Evolutionary conservation across 2,797 vertebrate genomes (phyloP).

Genomic region (Echiichthys vipera): DNA sequence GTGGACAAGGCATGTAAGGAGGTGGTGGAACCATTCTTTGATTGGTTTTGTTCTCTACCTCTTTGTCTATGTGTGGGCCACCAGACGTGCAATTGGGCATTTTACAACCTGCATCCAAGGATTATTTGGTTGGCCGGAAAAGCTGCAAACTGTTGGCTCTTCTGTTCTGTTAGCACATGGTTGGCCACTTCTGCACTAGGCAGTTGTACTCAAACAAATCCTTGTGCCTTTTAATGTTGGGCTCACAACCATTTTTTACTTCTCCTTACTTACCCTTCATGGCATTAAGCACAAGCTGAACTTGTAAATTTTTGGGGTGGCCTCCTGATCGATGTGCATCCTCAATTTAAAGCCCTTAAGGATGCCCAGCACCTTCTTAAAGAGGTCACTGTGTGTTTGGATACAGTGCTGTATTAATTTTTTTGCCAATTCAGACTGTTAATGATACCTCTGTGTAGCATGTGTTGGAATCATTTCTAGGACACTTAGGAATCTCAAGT

Average conservation of each 20-base stretch:
- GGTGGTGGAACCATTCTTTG: neutral
- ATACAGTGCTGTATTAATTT: neutral
- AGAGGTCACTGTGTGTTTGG: neutral
- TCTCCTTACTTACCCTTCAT: neutral
- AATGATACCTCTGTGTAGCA: neutral
- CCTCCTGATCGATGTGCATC: neutral
- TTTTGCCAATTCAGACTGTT: neutral
- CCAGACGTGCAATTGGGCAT: neutral
- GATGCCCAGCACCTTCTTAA: neutral
- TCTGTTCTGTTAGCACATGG: neutral
- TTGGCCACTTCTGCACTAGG: neutral
- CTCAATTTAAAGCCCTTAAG: neutral
- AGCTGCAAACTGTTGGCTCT: neutral
- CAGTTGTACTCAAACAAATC: neutral
- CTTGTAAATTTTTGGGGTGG: neutral
- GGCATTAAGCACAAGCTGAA: neutral
- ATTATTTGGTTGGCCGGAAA: slow-evolving; percentile 10
- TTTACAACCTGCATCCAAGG: too few relatives aligned
- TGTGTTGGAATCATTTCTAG: neutral
- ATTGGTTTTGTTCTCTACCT: neutral
- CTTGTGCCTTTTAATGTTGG: neutral
- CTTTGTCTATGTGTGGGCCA: neutral
- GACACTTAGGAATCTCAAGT: neutral
- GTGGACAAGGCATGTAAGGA: neutral
- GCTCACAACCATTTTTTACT: neutral